These are phyloP conservation scores for Papilio gigon DNA, from an alignment of 2,888 invertebrate species.

Conservation along the genomic window DNA sequence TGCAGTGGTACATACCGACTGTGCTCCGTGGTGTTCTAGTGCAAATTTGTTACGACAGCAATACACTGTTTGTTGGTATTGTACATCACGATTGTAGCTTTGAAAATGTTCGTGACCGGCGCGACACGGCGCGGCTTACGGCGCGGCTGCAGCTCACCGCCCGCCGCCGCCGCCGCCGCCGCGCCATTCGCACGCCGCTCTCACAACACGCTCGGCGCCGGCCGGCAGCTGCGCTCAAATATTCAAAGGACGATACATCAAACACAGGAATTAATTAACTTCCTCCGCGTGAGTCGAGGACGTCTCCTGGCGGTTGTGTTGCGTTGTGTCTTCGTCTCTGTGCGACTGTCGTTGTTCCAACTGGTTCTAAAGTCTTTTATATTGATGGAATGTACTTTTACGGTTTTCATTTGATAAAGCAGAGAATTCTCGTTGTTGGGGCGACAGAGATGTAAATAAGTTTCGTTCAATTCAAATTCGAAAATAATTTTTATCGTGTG, in stretches of 20 bases:
- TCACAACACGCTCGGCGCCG: not conserved
- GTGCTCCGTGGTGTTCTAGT: not conserved
- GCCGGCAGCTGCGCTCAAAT: not conserved
- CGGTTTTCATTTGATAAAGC: not conserved
- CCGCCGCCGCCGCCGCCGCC: not conserved
- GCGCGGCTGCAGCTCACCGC: not conserved
- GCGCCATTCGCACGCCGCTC: not conserved
- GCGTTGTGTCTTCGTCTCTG: no score
- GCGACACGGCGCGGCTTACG: constrained; percentile 1
- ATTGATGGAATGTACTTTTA: no score
- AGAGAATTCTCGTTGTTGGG: not conserved
- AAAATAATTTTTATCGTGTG: not conserved
- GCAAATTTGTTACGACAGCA: not conserved
- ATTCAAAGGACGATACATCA: not conserved
- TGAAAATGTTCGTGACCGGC: constrained; percentile 3
- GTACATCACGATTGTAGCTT: not conserved
- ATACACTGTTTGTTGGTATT: not conserved
- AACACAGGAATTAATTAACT: not conserved
- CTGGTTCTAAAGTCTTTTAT: no score
- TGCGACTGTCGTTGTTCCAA: no score
- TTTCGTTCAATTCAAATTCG: not conserved
- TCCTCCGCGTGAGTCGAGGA: no score
- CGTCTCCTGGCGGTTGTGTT: no score
- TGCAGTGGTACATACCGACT: no score
- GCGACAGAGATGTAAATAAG: not conserved